Percentiles rank a stretch among this genome's conserved stretches.
Conservation (phyloP, 2,113 vertebrate species). For the Oenanthe melanoleuca region DNA sequence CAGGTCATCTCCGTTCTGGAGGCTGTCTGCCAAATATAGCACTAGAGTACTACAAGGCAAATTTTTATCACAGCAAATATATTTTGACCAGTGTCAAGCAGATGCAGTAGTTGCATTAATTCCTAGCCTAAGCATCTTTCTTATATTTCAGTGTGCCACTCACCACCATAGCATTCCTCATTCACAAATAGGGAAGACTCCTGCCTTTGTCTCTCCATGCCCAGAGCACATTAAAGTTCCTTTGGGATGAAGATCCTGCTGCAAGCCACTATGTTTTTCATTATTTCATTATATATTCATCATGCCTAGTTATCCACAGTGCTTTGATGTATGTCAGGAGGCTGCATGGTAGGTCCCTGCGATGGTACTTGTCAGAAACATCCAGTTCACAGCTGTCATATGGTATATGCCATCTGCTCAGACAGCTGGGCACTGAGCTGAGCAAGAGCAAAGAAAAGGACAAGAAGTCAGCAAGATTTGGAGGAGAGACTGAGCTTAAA, state of each 20-base stretch:
- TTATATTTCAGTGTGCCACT: background rate
- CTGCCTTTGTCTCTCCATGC: background rate
- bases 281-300: background rate
- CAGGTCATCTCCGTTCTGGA: background rate
- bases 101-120: background rate
- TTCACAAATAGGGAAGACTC: background rate
- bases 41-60: background rate
- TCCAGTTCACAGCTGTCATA: slow-evolving; percentile 11
- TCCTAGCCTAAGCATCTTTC: background rate
- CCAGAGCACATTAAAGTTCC: background rate
- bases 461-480: background rate
- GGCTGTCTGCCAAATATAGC: background rate
- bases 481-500: background rate
- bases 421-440: background rate
- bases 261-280: background rate
- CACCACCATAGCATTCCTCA: background rate
- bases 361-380: slow-evolving; percentile 15
- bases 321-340: background rate
- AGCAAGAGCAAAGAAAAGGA: slow-evolving; percentile 5
- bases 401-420: background rate
- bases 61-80: background rate
- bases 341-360: background rate
- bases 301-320: background rate
- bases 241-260: background rate
- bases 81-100: background rate